phyloP scores from a whole-genome alignment of 2,888 invertebrate genomes.

The Athalia cordata region DNA sequence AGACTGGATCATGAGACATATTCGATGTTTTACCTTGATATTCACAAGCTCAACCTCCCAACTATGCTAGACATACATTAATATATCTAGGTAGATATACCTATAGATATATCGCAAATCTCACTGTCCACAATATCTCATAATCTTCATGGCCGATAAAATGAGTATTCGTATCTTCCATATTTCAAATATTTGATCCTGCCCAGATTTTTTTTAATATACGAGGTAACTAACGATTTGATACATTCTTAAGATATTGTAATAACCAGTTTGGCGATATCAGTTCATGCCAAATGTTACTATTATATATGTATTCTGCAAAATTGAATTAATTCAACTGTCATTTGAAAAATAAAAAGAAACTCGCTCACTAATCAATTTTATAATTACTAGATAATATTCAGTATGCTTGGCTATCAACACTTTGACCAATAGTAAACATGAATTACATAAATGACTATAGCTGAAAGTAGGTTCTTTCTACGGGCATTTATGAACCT shows the following conservation, averaged over 20 bases:
- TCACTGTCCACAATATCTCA: not conserved
- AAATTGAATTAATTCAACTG: conserved; percentile 13
- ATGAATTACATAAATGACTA: conserved; percentile 3
- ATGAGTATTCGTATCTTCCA: not conserved
- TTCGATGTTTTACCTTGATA: conserved; percentile 8
- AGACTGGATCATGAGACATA: conserved; percentile 35
- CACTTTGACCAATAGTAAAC: conserved; percentile 14
- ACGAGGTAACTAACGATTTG: not conserved
- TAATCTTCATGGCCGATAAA: not conserved
- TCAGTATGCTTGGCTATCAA: not conserved
- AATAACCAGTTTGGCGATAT: not conserved
- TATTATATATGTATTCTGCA: not conserved
- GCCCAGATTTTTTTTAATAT: not conserved
- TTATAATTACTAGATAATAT: conserved; percentile 8
- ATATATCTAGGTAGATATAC: not conserved
- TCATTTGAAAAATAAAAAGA: not conserved
- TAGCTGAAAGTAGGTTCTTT: conserved; percentile 6
- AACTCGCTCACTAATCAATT: conserved; percentile 17
- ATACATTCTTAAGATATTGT: not conserved
- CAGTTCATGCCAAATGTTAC: not conserved
- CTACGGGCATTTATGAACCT: not conserved
- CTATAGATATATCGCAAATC: conserved; percentile 6
- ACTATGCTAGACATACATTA: too few relatives aligned
- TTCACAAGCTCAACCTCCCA: not conserved
- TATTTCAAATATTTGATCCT: conserved; percentile 4